Evolutionary conservation across 2,888 invertebrate species (phyloP), one percentile per base, ranked within the genome.

Genomic region (Spodoptera littoralis): DNA sequence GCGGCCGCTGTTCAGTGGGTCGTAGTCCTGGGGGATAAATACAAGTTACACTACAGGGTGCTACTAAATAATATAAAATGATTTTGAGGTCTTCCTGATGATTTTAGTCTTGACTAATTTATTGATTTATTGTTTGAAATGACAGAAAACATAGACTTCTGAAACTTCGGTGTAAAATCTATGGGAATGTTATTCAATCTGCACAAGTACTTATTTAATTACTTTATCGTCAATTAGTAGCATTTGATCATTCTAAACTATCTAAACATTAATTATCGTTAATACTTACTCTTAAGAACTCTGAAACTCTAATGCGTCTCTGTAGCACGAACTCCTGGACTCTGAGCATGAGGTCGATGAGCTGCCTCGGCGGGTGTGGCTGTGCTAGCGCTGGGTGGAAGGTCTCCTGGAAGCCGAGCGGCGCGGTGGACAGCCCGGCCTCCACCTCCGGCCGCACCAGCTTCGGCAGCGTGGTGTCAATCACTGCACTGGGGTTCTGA

Each of bases 381-480:
- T 87, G 88, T 45, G 88, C 83, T 78, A 96, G 90, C 13, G 93
- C 95, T 0, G 97, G 96, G 91, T 96, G 96, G 88, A 96, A 96
- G 78, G 96, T 96, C 9, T 96, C 94, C 47, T 88, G 84, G 41
- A 94, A 77, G 1, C 91, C 92, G 49, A 92, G 88, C 82, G 66
- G 95, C 84, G 78, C 82, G 8, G 91, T 86, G 12, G 92, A 86
- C 63, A 90, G 79, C 6, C 96, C 93, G 64, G 93, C 95, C 3
- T 94, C 96, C 48, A 96, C 92, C 90, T 97, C 96, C 1, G 97
- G 96, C 47, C 96, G 94, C 0, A 96, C 95, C 57, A 97, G 84
- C 87, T 97, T 97, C 0, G 97, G 96, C 24, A 97, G 89, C 65
- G 96, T 96, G 6, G 96, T 96, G 81, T 96, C 96, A 45, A 97